Evolutionary conservation across 2,113 vertebrate species (phyloP).

Genomic region (Prionailurus viverrinus): DNA sequence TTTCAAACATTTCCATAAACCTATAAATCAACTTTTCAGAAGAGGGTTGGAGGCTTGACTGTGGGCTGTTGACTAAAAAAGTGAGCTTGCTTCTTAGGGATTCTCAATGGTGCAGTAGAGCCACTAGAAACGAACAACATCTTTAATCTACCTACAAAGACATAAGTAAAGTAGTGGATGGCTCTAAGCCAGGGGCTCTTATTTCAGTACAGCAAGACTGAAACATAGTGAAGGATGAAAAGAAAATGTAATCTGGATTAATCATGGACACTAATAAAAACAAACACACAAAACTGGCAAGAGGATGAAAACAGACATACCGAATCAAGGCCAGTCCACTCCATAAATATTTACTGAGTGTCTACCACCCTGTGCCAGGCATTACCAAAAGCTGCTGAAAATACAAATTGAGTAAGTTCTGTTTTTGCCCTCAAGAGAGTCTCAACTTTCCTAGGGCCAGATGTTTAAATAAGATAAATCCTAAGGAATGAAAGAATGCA

Average conservation of each 20-base stretch:
- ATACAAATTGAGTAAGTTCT: constrained; percentile 48
- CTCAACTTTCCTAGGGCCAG: constrained; percentile 39
- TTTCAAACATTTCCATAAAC: constrained; percentile 10
- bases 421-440: constrained; percentile 43
- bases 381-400: constrained; percentile 58
- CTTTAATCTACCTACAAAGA: not conserved
- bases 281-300: constrained; percentile 33
- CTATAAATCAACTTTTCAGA: not conserved
- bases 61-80: constrained; percentile 60
- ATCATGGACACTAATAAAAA: constrained; percentile 57
- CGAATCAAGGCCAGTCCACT: constrained; percentile 35
- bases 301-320: constrained; percentile 44
- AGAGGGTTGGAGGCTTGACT: constrained; percentile 51
- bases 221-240: not conserved
- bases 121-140: not conserved
- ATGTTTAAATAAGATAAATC: constrained; percentile 29
- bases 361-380: constrained; percentile 44
- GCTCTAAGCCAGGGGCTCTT: not conserved
- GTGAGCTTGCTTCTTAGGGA: constrained; percentile 62
- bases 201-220: not conserved
- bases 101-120: constrained; percentile 66
- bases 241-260: constrained; percentile 60
- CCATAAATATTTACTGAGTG: constrained; percentile 64
- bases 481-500: constrained; percentile 37
- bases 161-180: not conserved